Evolutionary conservation across 2,797 vertebrate genomes (phyloP).

Genomic region (Allobates femoralis): DNA sequence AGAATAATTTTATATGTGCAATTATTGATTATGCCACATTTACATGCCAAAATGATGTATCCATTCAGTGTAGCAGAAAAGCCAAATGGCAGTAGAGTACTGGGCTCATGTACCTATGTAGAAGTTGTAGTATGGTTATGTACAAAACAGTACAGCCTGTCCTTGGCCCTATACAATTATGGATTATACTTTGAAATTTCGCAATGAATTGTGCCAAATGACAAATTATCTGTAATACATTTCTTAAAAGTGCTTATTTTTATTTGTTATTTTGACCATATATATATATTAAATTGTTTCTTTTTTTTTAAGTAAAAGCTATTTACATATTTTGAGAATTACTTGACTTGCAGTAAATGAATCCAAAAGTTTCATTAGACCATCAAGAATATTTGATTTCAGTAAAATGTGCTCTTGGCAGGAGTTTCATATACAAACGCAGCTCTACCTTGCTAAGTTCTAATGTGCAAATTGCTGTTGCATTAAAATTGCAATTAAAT

Average conservation of each 20-base stretch:
- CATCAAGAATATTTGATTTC: conserved; percentile 45
- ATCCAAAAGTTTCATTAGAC: conserved; percentile 43
- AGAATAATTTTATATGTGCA: no score
- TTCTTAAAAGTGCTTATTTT: not conserved
- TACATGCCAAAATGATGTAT: no score
- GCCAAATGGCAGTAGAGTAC: not conserved
- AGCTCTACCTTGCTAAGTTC: conserved; percentile 10
- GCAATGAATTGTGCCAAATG: not conserved
- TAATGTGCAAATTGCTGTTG: conserved; percentile 40
- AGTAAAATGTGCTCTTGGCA: conserved; percentile 51
- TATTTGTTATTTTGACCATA: not conserved
- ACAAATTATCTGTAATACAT: not conserved
- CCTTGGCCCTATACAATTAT: not conserved
- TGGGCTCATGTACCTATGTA: not conserved
- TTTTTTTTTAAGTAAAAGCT: conserved; percentile 33
- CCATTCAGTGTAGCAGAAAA: not conserved
- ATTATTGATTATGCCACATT: no score
- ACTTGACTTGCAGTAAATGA: conserved; percentile 27
- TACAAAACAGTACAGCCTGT: not conserved
- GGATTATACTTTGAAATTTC: not conserved
- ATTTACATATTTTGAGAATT: conserved; percentile 40
- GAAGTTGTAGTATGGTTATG: not conserved
- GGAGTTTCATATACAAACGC: conserved; percentile 56
- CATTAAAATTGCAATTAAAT: conserved; percentile 48
- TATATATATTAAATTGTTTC: not conserved